Evolutionary conservation across 92 coral and sea anemone genomes (phyloP).

Genomic region (Galaxea fascicularis): DNA sequence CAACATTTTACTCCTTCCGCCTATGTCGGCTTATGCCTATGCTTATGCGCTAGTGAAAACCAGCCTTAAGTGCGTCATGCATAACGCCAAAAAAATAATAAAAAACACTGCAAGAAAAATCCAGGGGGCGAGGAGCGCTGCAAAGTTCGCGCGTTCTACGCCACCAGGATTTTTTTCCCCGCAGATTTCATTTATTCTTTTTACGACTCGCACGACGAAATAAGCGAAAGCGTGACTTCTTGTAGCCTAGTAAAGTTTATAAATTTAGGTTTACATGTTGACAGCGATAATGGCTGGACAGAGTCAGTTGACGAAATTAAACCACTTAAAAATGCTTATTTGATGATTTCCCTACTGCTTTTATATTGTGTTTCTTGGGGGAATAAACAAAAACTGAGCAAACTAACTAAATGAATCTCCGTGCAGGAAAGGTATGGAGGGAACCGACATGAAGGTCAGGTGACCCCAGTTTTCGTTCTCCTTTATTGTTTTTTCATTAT

Average conservation of each 20-base stretch:
- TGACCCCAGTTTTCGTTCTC: not conserved
- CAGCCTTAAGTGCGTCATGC: not conserved
- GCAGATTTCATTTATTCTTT: not conserved
- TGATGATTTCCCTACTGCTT: not conserved
- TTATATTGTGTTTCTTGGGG: not conserved
- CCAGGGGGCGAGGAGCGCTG: not conserved
- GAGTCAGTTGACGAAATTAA: not conserved
- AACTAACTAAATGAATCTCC: not conserved
- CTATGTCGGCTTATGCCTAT: too few relatives aligned
- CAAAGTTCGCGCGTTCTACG: not conserved
- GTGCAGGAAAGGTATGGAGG: not conserved
- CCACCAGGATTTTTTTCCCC: not conserved
- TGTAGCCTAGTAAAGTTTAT: not conserved
- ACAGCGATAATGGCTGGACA: not conserved
- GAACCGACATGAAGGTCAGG: not conserved
- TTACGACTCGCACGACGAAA: not conserved
- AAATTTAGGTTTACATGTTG: not conserved
- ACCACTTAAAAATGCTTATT: not conserved
- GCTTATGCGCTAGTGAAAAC: too few relatives aligned
- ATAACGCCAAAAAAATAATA: too few relatives aligned
- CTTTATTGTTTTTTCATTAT: not conserved
- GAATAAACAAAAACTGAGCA: not conserved
- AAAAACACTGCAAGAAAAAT: too few relatives aligned
- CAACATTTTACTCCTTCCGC: too few relatives aligned
- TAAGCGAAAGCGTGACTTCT: conserved; percentile 1